Percentiles rank a stretch among this genome's conserved stretches.
These are phyloP conservation scores for Sarcoramphus papa DNA, from an alignment of 2,797 vertebrate species.

Conservation along the genomic window DNA sequence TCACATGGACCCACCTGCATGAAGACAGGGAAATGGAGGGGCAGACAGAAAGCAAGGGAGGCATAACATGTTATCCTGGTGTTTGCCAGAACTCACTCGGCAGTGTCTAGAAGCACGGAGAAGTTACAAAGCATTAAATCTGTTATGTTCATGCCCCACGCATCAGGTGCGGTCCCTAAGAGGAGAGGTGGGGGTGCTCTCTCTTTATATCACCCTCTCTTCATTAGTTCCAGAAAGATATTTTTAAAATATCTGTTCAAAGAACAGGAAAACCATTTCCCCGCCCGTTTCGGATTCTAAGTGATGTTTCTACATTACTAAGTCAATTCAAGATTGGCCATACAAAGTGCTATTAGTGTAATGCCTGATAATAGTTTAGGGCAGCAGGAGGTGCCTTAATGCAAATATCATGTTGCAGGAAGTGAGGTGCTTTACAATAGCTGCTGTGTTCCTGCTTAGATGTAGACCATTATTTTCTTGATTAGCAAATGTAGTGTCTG, in stretches of 20 bases:
- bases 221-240: neutral
- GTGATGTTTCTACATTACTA: conserved; percentile 12
- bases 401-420: conserved; percentile 44
- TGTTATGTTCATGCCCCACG: neutral
- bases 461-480: neutral
- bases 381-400: neutral
- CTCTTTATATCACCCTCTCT: neutral
- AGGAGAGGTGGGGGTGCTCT: neutral
- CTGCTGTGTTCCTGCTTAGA: neutral
- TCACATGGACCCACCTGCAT: neutral
- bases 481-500: neutral
- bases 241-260: neutral
- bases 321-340: neutral
- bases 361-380: conserved; percentile 38
- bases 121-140: neutral
- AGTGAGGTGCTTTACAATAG: neutral
- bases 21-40: neutral
- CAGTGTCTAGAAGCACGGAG: neutral
- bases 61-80: neutral
- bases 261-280: conserved; percentile 1
- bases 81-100: neutral
- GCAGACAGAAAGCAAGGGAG: neutral
- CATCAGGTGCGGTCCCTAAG: neutral
- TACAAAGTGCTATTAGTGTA: neutral
- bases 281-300: neutral